A percentile compares a stretch with the other conserved stretches of the same genome.
Conservation (phyloP, 1,140 invertebrate species). For the Sweltsa coloradensis region DNA sequence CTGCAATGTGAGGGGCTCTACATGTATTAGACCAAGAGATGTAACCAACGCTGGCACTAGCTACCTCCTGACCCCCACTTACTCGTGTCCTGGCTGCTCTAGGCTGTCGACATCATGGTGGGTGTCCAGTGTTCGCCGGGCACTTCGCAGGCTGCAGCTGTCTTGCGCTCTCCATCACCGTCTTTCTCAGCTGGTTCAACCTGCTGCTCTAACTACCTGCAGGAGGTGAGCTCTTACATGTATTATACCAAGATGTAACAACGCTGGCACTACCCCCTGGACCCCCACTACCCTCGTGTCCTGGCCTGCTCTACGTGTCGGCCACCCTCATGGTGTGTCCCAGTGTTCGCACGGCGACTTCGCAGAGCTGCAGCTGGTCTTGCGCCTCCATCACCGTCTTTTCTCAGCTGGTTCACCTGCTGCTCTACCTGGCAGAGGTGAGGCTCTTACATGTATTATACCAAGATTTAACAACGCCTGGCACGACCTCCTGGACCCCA, state of each 20-base stretch:
- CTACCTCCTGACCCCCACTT: conserved; percentile 59
- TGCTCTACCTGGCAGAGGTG: no score
- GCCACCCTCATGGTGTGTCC: conserved; percentile 49
- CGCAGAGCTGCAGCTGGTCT: no score
- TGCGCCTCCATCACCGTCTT: no score
- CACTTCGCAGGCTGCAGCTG: conserved; percentile 39
- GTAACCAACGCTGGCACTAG: no score
- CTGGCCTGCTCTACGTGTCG: conserved; percentile 56
- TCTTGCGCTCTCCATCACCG: conserved; percentile 60
- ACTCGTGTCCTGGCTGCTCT: conserved; percentile 61
- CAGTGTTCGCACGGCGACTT: conserved; percentile 32
- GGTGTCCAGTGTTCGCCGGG: conserved; percentile 36
- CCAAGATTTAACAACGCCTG: no score
- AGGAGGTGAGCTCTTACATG: no score
- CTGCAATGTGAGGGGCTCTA: no score
- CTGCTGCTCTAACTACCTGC: conserved; percentile 69
- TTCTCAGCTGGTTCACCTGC: no score
- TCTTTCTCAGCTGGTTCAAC: conserved; percentile 83
- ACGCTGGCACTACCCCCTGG: conserved; percentile 54
- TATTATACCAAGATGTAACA: no score
- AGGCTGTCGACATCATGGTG: conserved; percentile 51
- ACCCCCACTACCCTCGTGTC: conserved; percentile 59
- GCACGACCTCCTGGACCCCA: conserved; percentile 58
- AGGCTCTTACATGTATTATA: no score
- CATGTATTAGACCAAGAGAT: no score